phyloP scores from a whole-genome alignment of 2,888 invertebrate species.

The Acrobasis suavella region DNA sequence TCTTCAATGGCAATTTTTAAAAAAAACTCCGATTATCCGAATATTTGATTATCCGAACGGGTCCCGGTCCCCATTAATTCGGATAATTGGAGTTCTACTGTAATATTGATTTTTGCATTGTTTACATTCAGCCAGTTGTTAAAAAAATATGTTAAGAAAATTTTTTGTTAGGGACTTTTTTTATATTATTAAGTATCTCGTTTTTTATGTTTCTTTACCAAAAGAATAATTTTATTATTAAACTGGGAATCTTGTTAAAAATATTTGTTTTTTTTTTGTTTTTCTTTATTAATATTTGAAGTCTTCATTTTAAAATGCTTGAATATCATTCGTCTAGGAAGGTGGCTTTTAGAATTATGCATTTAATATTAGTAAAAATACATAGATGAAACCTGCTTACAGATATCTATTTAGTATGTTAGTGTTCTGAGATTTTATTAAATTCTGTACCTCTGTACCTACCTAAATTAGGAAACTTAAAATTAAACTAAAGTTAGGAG shows the following conservation, averaged over 20 bases:
- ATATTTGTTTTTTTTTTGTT: constrained; percentile 26
- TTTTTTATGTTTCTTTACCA: not conserved
- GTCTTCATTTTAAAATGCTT: not conserved
- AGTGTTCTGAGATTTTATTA: constrained; percentile 34
- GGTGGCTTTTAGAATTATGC: constrained; percentile 4
- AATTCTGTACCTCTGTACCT: constrained; percentile 25
- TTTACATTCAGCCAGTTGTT: not conserved
- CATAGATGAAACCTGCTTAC: not conserved
- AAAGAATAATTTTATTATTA: not conserved
- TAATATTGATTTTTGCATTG: not conserved
- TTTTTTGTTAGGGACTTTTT: not conserved
- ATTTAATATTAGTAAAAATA: not conserved
- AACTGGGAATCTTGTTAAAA: not conserved
- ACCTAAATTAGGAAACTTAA: not conserved
- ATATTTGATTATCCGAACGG: no score
- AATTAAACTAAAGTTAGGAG: not conserved
- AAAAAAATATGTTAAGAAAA: not conserved
- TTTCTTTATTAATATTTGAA: not conserved
- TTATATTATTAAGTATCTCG: not conserved
- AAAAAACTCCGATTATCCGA: no score
- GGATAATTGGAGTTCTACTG: no score
- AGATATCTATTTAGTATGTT: constrained; percentile 25
- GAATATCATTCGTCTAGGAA: not conserved
- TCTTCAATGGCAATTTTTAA: no score
- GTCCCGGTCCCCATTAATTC: no score